Evolutionary conservation across 2,113 vertebrate genomes (phyloP).

Genomic region (Polypterus senegalus): DNA sequence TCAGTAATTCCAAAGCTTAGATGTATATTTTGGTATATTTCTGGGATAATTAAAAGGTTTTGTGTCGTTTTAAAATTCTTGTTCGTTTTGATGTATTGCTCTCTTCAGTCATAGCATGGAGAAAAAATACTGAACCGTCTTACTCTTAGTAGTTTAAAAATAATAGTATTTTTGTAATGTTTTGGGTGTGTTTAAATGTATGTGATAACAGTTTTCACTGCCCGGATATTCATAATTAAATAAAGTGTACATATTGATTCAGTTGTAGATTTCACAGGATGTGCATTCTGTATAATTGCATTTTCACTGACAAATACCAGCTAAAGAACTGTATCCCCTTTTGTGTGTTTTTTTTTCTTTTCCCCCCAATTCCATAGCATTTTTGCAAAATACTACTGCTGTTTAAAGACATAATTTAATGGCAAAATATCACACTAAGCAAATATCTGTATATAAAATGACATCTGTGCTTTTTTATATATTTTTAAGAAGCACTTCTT

Average conservation of each 20-base stretch:
- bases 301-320: constrained; percentile 53
- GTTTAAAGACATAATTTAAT: too few relatives aligned
- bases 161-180: constrained; percentile 99
- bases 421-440: too few relatives aligned
- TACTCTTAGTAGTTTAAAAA: constrained; percentile 97
- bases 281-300: constrained; percentile 52
- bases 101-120: constrained; percentile 97
- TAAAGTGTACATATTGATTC: constrained; percentile 76
- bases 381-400: too few relatives aligned
- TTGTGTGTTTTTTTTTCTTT: neutral
- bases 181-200: constrained; percentile 78
- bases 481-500: too few relatives aligned
- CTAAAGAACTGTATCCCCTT: constrained; percentile 46
- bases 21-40: constrained; percentile 99
- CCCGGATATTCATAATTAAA: constrained; percentile 77
- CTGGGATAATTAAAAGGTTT: constrained; percentile 71
- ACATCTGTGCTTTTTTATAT: too few relatives aligned
- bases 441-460: too few relatives aligned
- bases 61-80: constrained; percentile 69
- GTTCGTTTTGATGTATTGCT: constrained; percentile 90
- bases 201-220: constrained; percentile 90
- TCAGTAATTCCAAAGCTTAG: constrained; percentile 99
- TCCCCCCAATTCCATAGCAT: too few relatives aligned
- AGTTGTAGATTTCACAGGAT: constrained; percentile 55
- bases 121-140: constrained; percentile 85